phyloP scores from a whole-genome alignment of 1,140 invertebrate species.

The Mesaphorura yosii region DNA sequence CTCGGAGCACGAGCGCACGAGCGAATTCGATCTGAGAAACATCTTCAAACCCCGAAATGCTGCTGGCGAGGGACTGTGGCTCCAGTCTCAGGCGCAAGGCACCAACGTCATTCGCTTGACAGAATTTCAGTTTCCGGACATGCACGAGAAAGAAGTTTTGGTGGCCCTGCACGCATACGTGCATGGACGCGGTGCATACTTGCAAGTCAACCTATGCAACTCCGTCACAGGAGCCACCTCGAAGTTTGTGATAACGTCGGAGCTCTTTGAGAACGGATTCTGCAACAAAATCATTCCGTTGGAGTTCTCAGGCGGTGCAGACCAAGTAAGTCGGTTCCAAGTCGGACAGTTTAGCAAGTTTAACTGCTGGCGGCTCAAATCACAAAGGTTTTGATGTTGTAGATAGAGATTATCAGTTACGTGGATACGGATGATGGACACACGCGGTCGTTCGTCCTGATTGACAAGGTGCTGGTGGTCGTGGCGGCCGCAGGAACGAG shows the following conservation, averaged over 20 bases:
- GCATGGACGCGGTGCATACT: not conserved
- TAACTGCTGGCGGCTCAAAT: no score
- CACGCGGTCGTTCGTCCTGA: not conserved
- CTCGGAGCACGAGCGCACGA: no score
- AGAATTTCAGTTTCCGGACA: not conserved
- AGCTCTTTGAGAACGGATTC: not conserved
- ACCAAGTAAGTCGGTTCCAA: no score
- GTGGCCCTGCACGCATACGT: not conserved
- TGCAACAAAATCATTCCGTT: not conserved
- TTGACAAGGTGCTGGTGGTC: constrained; percentile 7
- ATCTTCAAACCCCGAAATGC: not conserved
- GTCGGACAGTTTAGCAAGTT: no score
- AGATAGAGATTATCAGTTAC: not conserved
- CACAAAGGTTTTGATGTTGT: not conserved
- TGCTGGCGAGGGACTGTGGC: no score
- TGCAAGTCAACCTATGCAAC: not conserved
- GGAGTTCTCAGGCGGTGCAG: no score
- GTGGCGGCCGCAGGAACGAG: not conserved
- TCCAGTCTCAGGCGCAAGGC: not conserved
- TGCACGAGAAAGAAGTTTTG: not conserved
- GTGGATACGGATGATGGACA: not conserved
- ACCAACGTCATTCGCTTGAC: not conserved
- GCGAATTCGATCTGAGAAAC: no score
- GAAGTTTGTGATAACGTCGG: no score
- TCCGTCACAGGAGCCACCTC: no score